Conservation (phyloP, 2,888 invertebrate species). For the Drosophila buzzatii region DNA sequence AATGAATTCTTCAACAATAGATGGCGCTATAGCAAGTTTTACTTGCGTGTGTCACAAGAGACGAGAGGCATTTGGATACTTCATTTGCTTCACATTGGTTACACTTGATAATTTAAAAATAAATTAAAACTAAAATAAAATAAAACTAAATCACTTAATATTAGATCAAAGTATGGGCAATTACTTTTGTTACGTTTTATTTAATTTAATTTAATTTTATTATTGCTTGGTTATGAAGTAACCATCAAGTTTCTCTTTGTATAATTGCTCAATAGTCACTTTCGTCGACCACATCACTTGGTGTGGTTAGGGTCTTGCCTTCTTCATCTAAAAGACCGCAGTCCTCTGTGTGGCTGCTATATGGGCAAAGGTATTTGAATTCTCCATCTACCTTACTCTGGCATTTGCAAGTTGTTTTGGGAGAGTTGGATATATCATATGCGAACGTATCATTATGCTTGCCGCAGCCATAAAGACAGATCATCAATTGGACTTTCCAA, state of each 20-base stretch:
- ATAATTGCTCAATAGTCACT: too few species aligned
- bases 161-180: background rate
- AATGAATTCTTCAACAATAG: background rate
- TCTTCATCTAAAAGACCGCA: background rate
- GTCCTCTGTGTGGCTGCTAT: background rate
- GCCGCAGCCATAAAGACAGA: constrained; percentile 27
- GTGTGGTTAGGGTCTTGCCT: background rate
- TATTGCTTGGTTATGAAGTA: background rate
- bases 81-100: background rate
- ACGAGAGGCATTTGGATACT: too few species aligned
- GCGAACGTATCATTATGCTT: background rate
- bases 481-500: constrained; percentile 10
- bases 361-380: constrained; percentile 22
- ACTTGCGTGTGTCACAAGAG: too few species aligned
- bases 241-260: too few species aligned
- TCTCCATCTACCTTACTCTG: background rate
- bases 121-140: too few species aligned
- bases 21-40: background rate
- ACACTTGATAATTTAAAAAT: background rate
- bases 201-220: background rate
- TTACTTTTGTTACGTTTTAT: too few species aligned
- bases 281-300: too few species aligned
- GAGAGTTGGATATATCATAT: background rate
- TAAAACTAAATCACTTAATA: background rate
- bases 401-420: constrained; percentile 1